phyloP scores from a whole-genome alignment of 2,797 vertebrate genomes.

The Spheniscus humboldti region DNA sequence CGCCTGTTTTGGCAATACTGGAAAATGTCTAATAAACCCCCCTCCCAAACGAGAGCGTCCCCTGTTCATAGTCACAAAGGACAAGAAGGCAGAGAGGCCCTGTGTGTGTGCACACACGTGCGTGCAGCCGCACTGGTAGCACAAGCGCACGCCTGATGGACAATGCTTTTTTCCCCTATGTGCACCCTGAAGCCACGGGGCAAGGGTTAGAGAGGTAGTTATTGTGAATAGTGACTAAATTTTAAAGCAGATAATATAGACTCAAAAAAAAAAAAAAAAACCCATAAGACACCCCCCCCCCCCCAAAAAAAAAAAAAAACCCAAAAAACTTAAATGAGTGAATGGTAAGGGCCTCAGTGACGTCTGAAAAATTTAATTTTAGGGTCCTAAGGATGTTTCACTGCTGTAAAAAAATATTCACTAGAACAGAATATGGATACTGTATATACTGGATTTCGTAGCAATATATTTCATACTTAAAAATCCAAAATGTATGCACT shows the following conservation, averaged over 20 bases:
- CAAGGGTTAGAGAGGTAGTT: background rate
- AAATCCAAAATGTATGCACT: background rate
- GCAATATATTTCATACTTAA: background rate
- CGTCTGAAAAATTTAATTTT: background rate
- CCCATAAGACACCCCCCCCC: background rate
- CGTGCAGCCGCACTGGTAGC: too few relatives aligned
- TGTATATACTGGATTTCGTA: background rate
- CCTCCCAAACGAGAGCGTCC: background rate
- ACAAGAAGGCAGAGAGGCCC: background rate
- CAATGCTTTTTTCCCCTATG: fast-evolving
- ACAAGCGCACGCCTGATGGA: background rate
- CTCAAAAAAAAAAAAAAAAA: too few relatives aligned
- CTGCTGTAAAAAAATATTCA: background rate
- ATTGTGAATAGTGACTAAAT: background rate
- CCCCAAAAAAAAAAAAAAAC: background rate
- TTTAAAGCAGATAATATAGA: background rate
- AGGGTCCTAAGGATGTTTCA: background rate
- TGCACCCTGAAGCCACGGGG: background rate
- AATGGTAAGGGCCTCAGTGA: background rate
- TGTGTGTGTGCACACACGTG: fast-evolving
- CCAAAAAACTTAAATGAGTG: too few relatives aligned
- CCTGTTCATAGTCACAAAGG: background rate
- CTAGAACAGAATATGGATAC: fast-evolving
- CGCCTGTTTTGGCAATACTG: background rate
- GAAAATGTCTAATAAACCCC: background rate